phyloP scores from a whole-genome alignment of 2,797 vertebrate genomes.

The Coluber constrictor region DNA sequence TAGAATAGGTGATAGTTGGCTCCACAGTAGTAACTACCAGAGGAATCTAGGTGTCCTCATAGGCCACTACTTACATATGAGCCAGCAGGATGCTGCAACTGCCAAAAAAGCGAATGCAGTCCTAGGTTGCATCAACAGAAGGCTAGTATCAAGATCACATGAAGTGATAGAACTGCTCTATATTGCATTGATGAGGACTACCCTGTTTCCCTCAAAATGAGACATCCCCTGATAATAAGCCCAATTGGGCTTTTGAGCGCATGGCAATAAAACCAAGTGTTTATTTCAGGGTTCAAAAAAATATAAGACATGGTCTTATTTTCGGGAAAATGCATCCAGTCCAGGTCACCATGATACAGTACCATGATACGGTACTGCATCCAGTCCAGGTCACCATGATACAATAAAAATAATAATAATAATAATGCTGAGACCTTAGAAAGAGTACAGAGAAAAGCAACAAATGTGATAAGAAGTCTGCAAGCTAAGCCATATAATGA shows the following conservation, averaged over 20 bases:
- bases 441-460: neutral
- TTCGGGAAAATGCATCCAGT: neutral
- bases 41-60: neutral
- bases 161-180: neutral
- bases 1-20: neutral
- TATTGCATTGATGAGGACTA: neutral
- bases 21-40: neutral
- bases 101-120: neutral
- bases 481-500: neutral
- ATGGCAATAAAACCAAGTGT: too few species aligned
- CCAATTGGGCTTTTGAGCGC: too few species aligned
- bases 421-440: neutral
- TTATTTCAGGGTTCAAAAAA: too few species aligned
- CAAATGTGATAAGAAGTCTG: neutral
- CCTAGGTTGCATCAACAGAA: neutral
- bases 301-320: too few species aligned
- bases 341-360: neutral
- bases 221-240: too few species aligned
- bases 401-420: too few species aligned
- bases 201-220: too few species aligned
- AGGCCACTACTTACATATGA: neutral
- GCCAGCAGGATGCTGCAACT: neutral
- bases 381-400: neutral
- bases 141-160: neutral
- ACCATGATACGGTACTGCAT: too few species aligned